phyloP scores from a whole-genome alignment of 2,113 vertebrate species.

The Stigmatopora nigra region DNA sequence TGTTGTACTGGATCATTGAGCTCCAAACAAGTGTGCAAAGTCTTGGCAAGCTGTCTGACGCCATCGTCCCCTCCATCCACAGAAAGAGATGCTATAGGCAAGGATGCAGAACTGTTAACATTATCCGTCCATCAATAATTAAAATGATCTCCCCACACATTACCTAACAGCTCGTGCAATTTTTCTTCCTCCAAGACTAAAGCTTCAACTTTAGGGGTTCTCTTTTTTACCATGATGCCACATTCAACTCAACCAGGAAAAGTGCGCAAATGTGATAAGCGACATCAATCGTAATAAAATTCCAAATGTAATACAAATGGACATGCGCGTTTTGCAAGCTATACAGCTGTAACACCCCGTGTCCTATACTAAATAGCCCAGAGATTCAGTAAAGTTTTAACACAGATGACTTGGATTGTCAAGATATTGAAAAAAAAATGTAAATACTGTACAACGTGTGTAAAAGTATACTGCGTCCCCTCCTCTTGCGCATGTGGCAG shows the following conservation, averaged over 20 bases:
- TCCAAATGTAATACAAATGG: background rate
- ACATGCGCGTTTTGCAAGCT: background rate
- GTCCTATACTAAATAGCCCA: background rate
- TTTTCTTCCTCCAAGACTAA: constrained; percentile 70
- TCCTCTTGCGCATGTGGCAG: background rate
- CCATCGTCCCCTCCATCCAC: constrained; percentile 66
- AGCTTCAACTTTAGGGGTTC: constrained; percentile 74
- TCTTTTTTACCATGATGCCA: constrained; percentile 91
- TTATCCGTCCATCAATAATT: background rate
- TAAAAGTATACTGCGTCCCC: background rate
- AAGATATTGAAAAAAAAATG: background rate
- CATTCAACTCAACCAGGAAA: background rate
- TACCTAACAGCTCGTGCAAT: constrained; percentile 74
- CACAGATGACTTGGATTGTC: background rate
- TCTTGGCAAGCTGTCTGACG: constrained; percentile 70
- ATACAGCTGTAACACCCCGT: background rate
- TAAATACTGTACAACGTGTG: background rate
- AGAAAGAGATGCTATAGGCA: constrained; percentile 61
- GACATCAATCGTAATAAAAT: background rate
- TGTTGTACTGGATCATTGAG: constrained; percentile 82
- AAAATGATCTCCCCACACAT: background rate
- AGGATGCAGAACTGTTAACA: constrained; percentile 2
- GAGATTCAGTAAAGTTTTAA: background rate
- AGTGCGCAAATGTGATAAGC: background rate
- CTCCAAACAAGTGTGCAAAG: constrained; percentile 73